Evolutionary conservation across 1,140 invertebrate species (phyloP).

Genomic region (Pogonomyrmex barbatus): DNA sequence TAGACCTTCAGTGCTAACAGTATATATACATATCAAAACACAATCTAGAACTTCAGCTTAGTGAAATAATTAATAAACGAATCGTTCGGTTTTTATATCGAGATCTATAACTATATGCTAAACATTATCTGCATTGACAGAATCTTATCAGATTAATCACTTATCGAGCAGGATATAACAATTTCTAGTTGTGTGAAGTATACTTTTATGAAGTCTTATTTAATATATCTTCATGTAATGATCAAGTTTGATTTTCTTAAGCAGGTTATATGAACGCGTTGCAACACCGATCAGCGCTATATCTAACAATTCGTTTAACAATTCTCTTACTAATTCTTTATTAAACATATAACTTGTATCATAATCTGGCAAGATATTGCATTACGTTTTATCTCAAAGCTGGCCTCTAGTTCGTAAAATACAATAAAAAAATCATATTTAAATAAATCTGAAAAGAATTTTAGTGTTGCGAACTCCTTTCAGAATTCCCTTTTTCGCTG

Average conservation of each 20-base stretch:
- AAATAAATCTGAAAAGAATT: neutral
- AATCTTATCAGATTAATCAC: neutral
- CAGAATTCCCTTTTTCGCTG: neutral
- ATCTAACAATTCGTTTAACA: constrained; percentile 23
- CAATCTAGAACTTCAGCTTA: too few species aligned
- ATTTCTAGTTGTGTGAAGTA: neutral
- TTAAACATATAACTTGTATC: neutral
- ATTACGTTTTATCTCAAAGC: constrained; percentile 16
- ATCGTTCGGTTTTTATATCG: neutral
- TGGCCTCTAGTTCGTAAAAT: neutral
- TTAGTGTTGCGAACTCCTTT: neutral
- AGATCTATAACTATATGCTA: constrained; percentile 29
- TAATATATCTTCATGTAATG: neutral
- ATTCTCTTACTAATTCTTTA: constrained; percentile 13
- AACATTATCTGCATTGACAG: neutral
- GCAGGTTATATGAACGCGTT: constrained; percentile 25
- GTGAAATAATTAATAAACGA: neutral
- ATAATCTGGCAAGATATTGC: neutral
- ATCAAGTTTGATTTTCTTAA: constrained; percentile 42
- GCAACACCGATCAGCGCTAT: constrained; percentile 37
- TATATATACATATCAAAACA: too few species aligned
- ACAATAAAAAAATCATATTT: neutral
- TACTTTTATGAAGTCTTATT: constrained; percentile 26
- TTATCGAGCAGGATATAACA: constrained; percentile 16
- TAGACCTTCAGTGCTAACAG: too few species aligned